phyloP scores from a whole-genome alignment of 2,113 vertebrate genomes.

The Mixornis gularis region DNA sequence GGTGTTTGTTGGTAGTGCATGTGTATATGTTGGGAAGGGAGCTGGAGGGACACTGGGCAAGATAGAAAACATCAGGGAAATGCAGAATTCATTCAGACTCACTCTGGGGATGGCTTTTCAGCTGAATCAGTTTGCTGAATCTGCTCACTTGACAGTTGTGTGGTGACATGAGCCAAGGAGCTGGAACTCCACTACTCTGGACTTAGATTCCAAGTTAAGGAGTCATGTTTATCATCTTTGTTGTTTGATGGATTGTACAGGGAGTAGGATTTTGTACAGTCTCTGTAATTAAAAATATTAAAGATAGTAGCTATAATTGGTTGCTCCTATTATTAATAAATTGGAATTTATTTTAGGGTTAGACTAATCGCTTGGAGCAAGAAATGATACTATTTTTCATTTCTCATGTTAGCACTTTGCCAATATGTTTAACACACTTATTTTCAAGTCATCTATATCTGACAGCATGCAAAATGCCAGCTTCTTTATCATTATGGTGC shows the following conservation, averaged over 20 bases:
- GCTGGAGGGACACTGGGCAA: neutral
- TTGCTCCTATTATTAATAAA: neutral
- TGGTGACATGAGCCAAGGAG: neutral
- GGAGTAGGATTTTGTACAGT: neutral
- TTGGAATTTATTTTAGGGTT: neutral
- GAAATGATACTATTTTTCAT: neutral
- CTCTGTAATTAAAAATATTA: neutral
- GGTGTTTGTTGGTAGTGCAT: neutral
- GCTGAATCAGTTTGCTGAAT: neutral
- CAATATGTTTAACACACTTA: neutral
- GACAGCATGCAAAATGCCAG: neutral
- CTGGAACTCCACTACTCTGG: neutral
- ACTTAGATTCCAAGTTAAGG: neutral
- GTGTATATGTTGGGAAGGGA: neutral
- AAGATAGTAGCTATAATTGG: neutral
- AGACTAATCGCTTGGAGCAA: neutral
- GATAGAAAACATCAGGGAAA: neutral
- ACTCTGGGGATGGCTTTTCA: neutral
- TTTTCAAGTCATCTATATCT: neutral
- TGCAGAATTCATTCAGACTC: fast-evolving
- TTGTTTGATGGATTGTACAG: neutral
- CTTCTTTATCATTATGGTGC: neutral
- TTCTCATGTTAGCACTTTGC: neutral
- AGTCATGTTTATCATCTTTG: neutral
- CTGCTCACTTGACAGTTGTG: neutral